These are phyloP conservation scores for Augochlorella aurata DNA, from an alignment of 2,888 invertebrate species.

Conservation along the genomic window DNA sequence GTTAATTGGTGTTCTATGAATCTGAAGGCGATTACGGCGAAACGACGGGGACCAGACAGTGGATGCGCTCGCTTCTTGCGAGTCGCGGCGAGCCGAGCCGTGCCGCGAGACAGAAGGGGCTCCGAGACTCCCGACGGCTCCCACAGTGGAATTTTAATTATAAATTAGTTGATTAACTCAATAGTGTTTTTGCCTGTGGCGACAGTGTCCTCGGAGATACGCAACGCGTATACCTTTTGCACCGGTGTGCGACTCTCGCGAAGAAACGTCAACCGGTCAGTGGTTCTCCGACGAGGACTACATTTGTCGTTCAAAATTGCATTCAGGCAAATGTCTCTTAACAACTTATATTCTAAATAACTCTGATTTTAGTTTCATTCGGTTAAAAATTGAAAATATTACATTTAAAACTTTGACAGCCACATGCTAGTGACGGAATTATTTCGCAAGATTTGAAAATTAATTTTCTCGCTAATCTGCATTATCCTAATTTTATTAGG, in stretches of 20 bases:
- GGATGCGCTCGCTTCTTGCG: constrained; percentile 70
- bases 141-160: constrained; percentile 81
- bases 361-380: no score
- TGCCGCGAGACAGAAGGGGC: constrained; percentile 58
- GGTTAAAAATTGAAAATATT: no score
- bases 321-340: no score
- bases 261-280: constrained; percentile 61
- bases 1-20: constrained; percentile 82
- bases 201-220: constrained; percentile 74
- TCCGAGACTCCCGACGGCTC: constrained; percentile 62
- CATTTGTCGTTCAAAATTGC: neutral
- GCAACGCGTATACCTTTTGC: constrained; percentile 52
- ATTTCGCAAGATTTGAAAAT: no score
- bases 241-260: constrained; percentile 53
- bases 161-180: constrained; percentile 83
- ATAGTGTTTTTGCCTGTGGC: constrained; percentile 80
- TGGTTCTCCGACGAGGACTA: constrained; percentile 63
- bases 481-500: no score
- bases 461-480: no score
- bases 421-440: no score
- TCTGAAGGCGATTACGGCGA: constrained; percentile 79
- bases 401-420: no score
- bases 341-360: no score
- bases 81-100: constrained; percentile 25
- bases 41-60: constrained; percentile 72